Base-by-base conservation (phyloP, 2,888 invertebrate species). In the Capitulum mitella region DNA sequence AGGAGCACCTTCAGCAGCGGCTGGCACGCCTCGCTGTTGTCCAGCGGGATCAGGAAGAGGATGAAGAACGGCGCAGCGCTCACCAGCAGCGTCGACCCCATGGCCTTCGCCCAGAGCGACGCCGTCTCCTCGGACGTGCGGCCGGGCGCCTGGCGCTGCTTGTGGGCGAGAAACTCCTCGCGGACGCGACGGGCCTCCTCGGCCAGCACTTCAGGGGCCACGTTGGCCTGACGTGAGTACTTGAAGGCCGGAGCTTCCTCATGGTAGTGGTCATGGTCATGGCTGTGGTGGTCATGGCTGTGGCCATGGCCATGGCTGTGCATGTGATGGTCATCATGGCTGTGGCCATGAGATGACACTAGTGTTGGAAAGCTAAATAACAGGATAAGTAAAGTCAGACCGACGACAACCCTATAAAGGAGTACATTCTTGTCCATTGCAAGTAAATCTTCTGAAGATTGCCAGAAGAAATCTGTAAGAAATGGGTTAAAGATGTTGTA, bases 61-160 rank as follows among this genome's bases (percentile, higher is more conserved):
- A 99, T 92, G 75, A 98, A 88, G 85, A 96, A 97, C 0, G 99
- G 99, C 10, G 95, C 96, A 79, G 94, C 91, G 85, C 98, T 98
- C 84, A 99, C 98, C 79, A 98, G 88, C 16, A 97, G 85, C 0
- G 99, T 99, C 1, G 98, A 94, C 43, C 91, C 91, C 84, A 97
- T 89, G 0, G 97, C 96, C 86, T 93, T 90, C 43, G 92, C 83
- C 91, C 95, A 96, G 48, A 92, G 34, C 3, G 58, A 43, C 1
- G 22, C 14, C 6, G 34, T 51, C 43, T 74, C 58, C 58, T 80
- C 26, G 43, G 61, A 22, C 77, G 64, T 74, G 48, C 77, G 37
- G 3, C 46, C 46, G 58, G 26, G n/a, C 6, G 14, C 54, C 14
- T 32, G 40, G 16, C 37, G 48, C 22, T 51, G 78, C 0, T 77